These are phyloP conservation scores for Synergus gifuensis DNA, from an alignment of 2,888 invertebrate genomes.

Conservation along the genomic window DNA sequence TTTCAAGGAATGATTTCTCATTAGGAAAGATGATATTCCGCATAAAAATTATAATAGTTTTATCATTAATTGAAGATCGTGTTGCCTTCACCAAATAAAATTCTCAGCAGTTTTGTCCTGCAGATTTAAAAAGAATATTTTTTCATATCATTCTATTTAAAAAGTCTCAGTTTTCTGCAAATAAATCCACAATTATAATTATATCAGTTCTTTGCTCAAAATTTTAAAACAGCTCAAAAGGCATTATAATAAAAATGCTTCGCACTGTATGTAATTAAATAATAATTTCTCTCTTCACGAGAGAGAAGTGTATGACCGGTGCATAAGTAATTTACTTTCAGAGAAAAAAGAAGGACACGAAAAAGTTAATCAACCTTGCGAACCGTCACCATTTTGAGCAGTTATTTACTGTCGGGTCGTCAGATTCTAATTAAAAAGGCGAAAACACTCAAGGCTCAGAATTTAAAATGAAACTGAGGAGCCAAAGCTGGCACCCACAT, in stretches of 20 bases:
- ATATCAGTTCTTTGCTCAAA: background rate
- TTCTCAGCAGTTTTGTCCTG: background rate
- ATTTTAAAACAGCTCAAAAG: no score
- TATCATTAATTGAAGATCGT: no score
- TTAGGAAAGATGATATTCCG: background rate
- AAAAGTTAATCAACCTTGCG: conserved; percentile 16
- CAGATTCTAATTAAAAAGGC: conserved; percentile 11
- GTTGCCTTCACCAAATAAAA: background rate
- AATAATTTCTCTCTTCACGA: background rate
- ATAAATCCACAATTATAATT: background rate
- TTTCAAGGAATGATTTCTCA: background rate
- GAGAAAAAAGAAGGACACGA: background rate
- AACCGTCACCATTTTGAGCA: background rate
- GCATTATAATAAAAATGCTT: background rate
- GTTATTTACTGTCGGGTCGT: background rate
- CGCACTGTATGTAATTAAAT: background rate
- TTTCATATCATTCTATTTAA: background rate
- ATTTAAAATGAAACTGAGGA: background rate
- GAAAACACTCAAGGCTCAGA: background rate
- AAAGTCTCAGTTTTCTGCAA: background rate
- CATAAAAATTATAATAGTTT: background rate
- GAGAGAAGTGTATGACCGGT: background rate
- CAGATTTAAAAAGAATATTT: background rate
- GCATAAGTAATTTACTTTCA: conserved; percentile 6
- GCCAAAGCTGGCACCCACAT: background rate